Evolutionary conservation across 2,113 vertebrate genomes (phyloP).

Genomic region (Octodon degus): DNA sequence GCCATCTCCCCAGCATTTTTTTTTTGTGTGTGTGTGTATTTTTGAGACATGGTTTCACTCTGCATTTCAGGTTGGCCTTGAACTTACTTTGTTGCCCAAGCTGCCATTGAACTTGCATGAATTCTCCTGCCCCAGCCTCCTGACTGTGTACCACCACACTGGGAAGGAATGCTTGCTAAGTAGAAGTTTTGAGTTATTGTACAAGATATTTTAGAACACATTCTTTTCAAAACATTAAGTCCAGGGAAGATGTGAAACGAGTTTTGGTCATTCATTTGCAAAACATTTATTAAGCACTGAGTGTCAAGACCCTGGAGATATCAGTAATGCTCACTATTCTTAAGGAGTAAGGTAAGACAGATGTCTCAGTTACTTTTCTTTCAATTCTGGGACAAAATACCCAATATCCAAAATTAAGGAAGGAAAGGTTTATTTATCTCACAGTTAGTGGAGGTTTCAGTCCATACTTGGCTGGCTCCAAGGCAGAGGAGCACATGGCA

Average conservation of each 20-base stretch:
- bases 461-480: too few species aligned
- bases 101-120: neutral
- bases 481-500: too few species aligned
- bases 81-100: neutral
- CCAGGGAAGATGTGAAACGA: constrained; percentile 23
- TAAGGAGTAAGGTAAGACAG: neutral
- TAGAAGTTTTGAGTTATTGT: neutral
- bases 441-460: too few species aligned
- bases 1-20: too few species aligned
- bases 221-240: constrained; percentile 5
- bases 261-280: neutral
- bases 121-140: neutral
- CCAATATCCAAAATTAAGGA: too few species aligned
- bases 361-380: too few species aligned
- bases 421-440: too few species aligned
- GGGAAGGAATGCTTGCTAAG: neutral
- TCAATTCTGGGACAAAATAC: too few species aligned
- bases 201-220: neutral
- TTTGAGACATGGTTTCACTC: neutral
- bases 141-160: neutral
- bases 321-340: neutral
- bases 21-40: too few species aligned
- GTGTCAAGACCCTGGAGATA: neutral
- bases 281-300: neutral
- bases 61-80: neutral